phyloP scores from a whole-genome alignment of 2,113 vertebrate genomes.

The Hiodon alosoides region DNA sequence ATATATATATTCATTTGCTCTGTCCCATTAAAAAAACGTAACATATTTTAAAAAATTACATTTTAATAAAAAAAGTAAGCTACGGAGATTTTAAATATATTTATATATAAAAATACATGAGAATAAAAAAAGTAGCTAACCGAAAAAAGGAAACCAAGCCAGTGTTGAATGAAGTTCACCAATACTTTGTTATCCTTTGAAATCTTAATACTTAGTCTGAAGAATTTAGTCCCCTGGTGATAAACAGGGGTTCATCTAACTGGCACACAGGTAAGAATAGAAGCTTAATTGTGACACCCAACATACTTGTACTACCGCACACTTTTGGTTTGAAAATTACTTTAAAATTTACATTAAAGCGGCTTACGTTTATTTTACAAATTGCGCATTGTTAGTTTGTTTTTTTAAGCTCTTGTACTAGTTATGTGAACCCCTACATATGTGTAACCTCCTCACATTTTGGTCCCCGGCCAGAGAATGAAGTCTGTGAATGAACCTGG shows the following conservation, averaged over 20 bases:
- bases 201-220: conserved; percentile 34
- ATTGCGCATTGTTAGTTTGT: conserved; percentile 22
- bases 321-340: too few species aligned
- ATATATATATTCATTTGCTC: conserved; percentile 13
- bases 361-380: too few species aligned
- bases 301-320: too few species aligned
- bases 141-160: conserved; percentile 12
- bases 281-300: too few species aligned
- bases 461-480: conserved; percentile 55
- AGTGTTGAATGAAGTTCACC: conserved; percentile 17
- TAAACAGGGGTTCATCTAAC: too few species aligned
- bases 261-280: too few species aligned
- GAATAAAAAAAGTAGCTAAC: conserved; percentile 24
- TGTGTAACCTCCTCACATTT: conserved; percentile 25
- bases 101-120: conserved; percentile 31
- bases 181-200: conserved; percentile 9
- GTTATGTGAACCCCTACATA: conserved; percentile 35
- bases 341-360: too few species aligned
- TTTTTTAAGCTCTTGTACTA: too few species aligned
- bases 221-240: conserved; percentile 48
- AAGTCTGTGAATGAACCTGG: conserved; percentile 6
- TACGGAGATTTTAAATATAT: conserved; percentile 30
- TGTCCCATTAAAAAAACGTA: conserved; percentile 21
- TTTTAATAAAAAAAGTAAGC: conserved; percentile 27
- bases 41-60: conserved; percentile 26